Conservation (phyloP, 2,797 vertebrate genomes). For the Euthynnus affinis region DNA sequence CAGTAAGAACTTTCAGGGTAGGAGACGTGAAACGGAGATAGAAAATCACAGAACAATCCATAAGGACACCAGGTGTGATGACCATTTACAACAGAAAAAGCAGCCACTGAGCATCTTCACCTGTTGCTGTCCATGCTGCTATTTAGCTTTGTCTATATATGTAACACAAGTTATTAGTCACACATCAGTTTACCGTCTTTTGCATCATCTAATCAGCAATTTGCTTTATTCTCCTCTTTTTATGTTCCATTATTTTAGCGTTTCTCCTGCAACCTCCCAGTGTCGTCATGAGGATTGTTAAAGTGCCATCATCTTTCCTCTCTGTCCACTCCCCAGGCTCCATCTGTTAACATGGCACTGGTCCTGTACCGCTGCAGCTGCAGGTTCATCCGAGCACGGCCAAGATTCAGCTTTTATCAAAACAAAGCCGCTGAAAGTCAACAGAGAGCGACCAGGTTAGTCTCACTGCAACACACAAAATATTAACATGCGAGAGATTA, state of each 20-base stretch:
- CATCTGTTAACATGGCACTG: constrained; percentile 12
- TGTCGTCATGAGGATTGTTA: not conserved
- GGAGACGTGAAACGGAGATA: not conserved
- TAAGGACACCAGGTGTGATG: too few relatives aligned
- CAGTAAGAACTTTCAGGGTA: not conserved
- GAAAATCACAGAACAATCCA: too few relatives aligned
- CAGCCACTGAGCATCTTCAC: not conserved
- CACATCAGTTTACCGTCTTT: not conserved
- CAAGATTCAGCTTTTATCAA: not conserved
- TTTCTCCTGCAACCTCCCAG: not conserved
- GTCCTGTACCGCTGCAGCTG: not conserved
- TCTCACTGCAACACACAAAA: not conserved
- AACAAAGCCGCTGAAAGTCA: not conserved
- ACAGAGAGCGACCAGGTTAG: not conserved
- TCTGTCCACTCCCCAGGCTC: not conserved
- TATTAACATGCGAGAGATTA: not conserved
- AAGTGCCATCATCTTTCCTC: not conserved
- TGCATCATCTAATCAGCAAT: not conserved
- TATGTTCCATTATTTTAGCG: not conserved
- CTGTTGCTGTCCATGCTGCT: too few relatives aligned
- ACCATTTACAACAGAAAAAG: too few relatives aligned
- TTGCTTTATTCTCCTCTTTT: not conserved
- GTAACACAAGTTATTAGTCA: not conserved
- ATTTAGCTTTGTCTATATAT: not conserved
- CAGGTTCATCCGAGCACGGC: not conserved